Percentiles rank a stretch among this genome's conserved stretches.
Evolutionary conservation across 2,888 invertebrate genomes (phyloP).

Genomic region (Suillia variegata): DNA sequence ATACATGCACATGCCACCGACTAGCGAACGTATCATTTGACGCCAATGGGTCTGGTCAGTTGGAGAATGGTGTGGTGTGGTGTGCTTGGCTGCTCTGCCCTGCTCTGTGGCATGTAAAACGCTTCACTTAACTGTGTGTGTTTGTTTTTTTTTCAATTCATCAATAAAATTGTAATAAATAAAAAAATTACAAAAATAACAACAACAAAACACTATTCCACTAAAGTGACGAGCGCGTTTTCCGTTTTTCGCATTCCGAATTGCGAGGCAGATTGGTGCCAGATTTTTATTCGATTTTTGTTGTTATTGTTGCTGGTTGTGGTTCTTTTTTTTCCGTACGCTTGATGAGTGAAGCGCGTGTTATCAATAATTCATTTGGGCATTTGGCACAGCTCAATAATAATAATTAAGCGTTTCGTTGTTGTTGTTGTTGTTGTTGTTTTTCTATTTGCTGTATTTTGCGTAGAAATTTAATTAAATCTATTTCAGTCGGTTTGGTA

Average conservation of each 20-base stretch:
- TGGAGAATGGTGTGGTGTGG: no score
- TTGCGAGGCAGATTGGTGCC: not conserved
- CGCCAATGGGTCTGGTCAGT: conserved; percentile 35
- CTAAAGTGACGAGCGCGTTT: no score
- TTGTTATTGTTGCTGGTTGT: no score
- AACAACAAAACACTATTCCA: not conserved
- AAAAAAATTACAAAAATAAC: not conserved
- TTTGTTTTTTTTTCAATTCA: not conserved
- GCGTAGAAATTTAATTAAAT: no score
- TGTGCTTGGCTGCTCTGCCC: not conserved
- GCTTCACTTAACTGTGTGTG: no score
- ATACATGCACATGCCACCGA: not conserved
- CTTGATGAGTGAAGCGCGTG: not conserved
- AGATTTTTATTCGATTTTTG: no score
- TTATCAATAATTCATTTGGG: conserved; percentile 1
- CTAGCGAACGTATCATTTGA: conserved; percentile 15
- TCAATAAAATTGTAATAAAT: not conserved
- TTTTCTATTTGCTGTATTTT: no score
- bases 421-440: no score
- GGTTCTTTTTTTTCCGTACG: no score
- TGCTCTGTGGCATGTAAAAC: not conserved
- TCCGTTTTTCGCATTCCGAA: not conserved
- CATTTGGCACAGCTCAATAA: not conserved
- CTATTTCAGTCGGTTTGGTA: no score
- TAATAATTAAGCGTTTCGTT: no score